Evolutionary conservation across 2,888 invertebrate genomes (phyloP), one percentile per base, ranked within the genome.

Genomic region (Pseudeuparius sepicola): DNA sequence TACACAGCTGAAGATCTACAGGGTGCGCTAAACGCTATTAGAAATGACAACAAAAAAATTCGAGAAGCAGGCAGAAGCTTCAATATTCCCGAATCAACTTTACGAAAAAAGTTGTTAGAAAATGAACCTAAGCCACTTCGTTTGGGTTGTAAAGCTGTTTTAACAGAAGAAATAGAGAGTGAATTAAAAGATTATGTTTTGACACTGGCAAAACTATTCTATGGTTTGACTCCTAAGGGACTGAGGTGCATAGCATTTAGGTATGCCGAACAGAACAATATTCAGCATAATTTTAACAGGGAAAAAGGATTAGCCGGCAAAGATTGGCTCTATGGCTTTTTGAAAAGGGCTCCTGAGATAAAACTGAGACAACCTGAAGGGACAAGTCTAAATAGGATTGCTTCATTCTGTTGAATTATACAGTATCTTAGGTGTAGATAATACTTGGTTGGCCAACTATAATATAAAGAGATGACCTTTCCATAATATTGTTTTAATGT

Each of bases 141-240:
- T 16, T 12, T 15, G 3, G 30, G 30, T 9, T 12, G 30, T n/a
- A 15, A 15, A 12, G 10, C 16, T 30, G 16, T 30, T 10, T 30
- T 30, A 4, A 17, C 30, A 14, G 12, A 30, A 14, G 10, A 30
- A 16, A 16, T 16, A 15, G 16, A 30, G 18, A n/a, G 7, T n/a
- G 16, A 30, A 16, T 30, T 30, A 30, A 30, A 16, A 30, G 15
- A 30, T n/a, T 30, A 15, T 16, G 3, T 30, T 25, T n/a, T 25
- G 12, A 24, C 14, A 16, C 36, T 44, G 2, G 24, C 38, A 3
- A 43, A 42, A 31, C 24, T 42, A 7, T 44, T 42, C 34, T 42
- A 40, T 26, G 41, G 43, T 15, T 14, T 43, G 27, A 43, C n/a
- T n/a, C n/a, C n/a, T n/a, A n/a, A n/a, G n/a, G n/a, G n/a, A n/a